phyloP scores from a whole-genome alignment of 2,888 invertebrate genomes.

The Stenodema calcarata region DNA sequence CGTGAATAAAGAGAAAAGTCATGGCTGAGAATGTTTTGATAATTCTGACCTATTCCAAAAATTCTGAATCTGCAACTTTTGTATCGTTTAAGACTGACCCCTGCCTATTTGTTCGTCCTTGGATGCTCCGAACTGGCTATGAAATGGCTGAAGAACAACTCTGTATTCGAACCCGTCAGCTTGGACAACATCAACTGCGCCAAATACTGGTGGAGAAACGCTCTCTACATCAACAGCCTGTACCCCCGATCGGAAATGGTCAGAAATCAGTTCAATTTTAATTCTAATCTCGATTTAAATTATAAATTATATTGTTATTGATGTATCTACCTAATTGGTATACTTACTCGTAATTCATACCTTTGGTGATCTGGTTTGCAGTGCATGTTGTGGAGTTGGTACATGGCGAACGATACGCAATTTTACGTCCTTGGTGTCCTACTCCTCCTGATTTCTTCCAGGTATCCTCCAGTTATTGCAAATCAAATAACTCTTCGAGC shows the following conservation, averaged over 20 bases:
- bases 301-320: too few relatives aligned
- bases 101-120: slow-evolving; percentile 82
- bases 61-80: too few relatives aligned
- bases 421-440: slow-evolving; percentile 84
- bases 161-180: slow-evolving; percentile 84
- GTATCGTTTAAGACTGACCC: slow-evolving; percentile 72
- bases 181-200: slow-evolving; percentile 82
- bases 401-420: slow-evolving; percentile 85
- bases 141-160: slow-evolving; percentile 82
- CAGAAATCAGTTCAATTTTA: slow-evolving; percentile 57
- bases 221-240: slow-evolving; percentile 84
- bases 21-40: neutral
- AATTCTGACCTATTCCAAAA: neutral
- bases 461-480: slow-evolving; percentile 59
- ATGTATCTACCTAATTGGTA: too few relatives aligned
- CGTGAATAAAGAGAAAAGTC: too few relatives aligned
- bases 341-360: neutral
- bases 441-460: slow-evolving; percentile 79
- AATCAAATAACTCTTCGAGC: neutral
- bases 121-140: slow-evolving; percentile 84
- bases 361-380: slow-evolving; percentile 59
- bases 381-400: slow-evolving; percentile 95
- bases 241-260: slow-evolving; percentile 87
- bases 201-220: slow-evolving; percentile 87
- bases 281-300: neutral